Percentiles rank a stretch among this genome's conserved stretches.
Evolutionary conservation across 2,888 invertebrate species (phyloP).

Genomic region (Pharmacophagus antenor): DNA sequence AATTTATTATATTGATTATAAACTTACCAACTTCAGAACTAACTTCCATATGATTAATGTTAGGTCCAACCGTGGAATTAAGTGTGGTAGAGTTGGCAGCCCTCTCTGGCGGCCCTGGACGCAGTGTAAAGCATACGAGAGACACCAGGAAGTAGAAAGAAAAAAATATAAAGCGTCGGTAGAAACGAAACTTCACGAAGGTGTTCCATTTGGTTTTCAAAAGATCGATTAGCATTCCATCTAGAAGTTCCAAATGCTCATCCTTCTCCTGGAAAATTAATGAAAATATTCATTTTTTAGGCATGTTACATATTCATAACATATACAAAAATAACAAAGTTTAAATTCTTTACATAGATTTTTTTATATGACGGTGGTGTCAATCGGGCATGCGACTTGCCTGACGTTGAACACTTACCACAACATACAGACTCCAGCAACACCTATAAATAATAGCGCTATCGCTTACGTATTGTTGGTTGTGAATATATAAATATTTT

Average conservation of each 20-base stretch:
- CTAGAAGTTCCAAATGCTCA: constrained; percentile 96
- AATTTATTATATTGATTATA: not conserved
- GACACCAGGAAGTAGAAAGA: constrained; percentile 94
- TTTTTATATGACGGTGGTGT: no score
- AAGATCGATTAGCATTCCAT: constrained; percentile 95
- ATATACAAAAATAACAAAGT: no score
- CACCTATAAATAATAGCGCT: no score
- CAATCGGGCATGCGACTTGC: no score
- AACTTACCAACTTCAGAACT: constrained; percentile 53
- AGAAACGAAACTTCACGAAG: constrained; percentile 96
- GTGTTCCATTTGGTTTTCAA: constrained; percentile 99
- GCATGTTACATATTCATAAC: no score
- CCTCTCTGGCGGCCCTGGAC: constrained; percentile 90
- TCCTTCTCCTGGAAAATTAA: constrained; percentile 88
- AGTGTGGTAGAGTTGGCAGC: constrained; percentile 57
- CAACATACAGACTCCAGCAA: no score
- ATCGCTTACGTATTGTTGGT: no score
- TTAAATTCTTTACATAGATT: no score
- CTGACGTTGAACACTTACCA: no score
- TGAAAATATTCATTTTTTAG: not conserved
- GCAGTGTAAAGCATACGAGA: constrained; percentile 91
- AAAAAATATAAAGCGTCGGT: constrained; percentile 94
- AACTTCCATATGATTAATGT: constrained; percentile 58
- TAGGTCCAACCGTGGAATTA: constrained; percentile 54
- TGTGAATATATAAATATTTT: no score